phyloP scores from a whole-genome alignment of 1,140 invertebrate species.

The Amphibalanus amphitrite region DNA sequence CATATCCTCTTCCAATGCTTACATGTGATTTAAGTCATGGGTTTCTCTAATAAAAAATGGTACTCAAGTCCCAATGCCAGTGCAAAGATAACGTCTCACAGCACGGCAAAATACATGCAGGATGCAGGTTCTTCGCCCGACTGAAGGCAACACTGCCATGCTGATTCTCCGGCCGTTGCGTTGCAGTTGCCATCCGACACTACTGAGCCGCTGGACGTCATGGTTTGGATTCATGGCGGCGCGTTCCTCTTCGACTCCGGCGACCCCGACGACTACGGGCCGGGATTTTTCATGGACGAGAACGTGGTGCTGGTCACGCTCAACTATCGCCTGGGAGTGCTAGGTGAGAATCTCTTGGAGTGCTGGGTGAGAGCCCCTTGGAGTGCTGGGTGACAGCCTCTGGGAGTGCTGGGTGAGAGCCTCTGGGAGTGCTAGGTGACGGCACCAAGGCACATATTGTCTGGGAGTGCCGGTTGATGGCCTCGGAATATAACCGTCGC shows the following conservation, averaged over 20 bases:
- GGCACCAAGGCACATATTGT: not conserved
- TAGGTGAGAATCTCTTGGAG: slow-evolving; percentile 46
- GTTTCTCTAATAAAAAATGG: no score
- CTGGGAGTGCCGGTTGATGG: not conserved
- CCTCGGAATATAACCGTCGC: no score
- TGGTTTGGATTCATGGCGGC: slow-evolving; percentile 38
- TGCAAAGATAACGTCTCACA: no score
- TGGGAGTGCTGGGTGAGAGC: not conserved
- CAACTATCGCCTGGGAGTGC: slow-evolving; percentile 87
- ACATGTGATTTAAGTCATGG: no score
- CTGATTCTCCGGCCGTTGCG: no score
- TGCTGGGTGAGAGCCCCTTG: not conserved
- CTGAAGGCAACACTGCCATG: no score
- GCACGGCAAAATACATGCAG: no score
- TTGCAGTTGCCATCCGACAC: slow-evolving; percentile 6
- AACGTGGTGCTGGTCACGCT: slow-evolving; percentile 84
- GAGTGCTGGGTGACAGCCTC: not conserved
- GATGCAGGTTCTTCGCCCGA: no score
- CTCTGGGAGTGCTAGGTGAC: not conserved
- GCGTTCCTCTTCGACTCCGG: slow-evolving; percentile 21
- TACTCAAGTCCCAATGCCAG: no score
- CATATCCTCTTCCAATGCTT: no score
- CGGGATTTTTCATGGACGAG: slow-evolving; percentile 61
- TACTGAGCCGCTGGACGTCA: slow-evolving; percentile 26
- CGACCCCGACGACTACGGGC: slow-evolving; percentile 79